Evolutionary conservation across 2,113 vertebrate genomes (phyloP).

Genomic region (Ramphastos sulfuratus): DNA sequence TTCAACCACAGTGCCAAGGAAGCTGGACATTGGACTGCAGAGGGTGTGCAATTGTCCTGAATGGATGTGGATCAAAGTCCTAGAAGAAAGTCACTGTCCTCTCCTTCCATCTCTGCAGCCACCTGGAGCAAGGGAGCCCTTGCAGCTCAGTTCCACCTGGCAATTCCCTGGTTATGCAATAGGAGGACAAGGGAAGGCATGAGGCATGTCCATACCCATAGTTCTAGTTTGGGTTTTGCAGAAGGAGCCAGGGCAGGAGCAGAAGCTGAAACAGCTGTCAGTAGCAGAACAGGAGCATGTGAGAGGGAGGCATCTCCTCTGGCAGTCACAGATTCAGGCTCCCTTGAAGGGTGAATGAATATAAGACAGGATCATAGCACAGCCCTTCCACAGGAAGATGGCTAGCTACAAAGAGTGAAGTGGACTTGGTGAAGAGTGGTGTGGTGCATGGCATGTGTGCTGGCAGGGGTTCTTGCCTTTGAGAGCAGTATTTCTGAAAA

Average conservation of each 20-base stretch:
- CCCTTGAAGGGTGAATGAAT: neutral
- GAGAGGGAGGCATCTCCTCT: neutral
- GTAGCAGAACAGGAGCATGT: neutral
- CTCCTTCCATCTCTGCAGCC: neutral
- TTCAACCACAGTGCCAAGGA: neutral
- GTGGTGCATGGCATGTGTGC: fast-evolving
- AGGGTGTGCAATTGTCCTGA: neutral
- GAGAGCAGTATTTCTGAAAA: neutral
- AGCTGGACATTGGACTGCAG: neutral
- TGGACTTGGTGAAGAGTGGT: fast-evolving
- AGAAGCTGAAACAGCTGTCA: neutral
- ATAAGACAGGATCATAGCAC: neutral
- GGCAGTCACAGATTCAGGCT: neutral
- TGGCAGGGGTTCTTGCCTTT: neutral
- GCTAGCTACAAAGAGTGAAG: too few relatives aligned
- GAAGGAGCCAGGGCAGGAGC: neutral
- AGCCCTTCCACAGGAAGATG: fast-evolving
- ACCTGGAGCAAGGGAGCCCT: neutral
- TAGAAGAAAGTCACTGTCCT: neutral
- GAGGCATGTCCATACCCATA: fast-evolving
- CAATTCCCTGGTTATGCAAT: fast-evolving
- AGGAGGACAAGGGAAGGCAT: neutral
- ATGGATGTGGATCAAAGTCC: neutral
- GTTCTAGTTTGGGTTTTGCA: neutral
- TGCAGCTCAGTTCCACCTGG: neutral